phyloP scores from a whole-genome alignment of 2,797 vertebrate species.

The Micromesistius poutassou region DNA sequence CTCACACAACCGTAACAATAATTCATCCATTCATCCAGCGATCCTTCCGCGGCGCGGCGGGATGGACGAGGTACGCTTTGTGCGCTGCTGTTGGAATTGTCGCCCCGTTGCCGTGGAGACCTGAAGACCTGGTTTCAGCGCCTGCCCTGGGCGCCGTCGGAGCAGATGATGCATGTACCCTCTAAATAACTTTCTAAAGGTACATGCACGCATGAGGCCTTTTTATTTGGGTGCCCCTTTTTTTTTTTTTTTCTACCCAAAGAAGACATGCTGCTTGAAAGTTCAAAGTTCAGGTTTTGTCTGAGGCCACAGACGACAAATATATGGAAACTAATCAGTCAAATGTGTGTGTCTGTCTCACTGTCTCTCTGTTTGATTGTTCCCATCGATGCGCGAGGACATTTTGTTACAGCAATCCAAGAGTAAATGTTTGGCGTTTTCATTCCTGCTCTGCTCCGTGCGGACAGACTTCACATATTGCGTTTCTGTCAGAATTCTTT shows the following conservation, averaged over 20 bases:
- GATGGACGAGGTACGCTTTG: neutral
- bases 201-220: neutral
- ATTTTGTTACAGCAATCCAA: neutral
- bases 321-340: neutral
- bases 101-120: neutral
- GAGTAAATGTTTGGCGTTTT: neutral
- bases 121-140: neutral
- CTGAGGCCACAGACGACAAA: neutral
- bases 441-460: too few relatives aligned
- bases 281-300: neutral
- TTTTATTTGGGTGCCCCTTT: neutral
- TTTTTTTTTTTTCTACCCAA: neutral
- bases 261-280: neutral
- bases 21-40: neutral
- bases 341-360: neutral
- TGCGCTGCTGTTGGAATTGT: too few relatives aligned
- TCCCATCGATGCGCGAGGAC: neutral
- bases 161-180: constrained; percentile 1
- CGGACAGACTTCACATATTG: neutral
- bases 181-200: neutral
- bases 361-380: neutral
- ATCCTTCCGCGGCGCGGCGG: neutral
- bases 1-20: neutral
- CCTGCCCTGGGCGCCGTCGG: neutral
- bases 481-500: neutral